Evolutionary conservation across 2,888 invertebrate species (phyloP).

Genomic region (Heterodera filipjevi): DNA sequence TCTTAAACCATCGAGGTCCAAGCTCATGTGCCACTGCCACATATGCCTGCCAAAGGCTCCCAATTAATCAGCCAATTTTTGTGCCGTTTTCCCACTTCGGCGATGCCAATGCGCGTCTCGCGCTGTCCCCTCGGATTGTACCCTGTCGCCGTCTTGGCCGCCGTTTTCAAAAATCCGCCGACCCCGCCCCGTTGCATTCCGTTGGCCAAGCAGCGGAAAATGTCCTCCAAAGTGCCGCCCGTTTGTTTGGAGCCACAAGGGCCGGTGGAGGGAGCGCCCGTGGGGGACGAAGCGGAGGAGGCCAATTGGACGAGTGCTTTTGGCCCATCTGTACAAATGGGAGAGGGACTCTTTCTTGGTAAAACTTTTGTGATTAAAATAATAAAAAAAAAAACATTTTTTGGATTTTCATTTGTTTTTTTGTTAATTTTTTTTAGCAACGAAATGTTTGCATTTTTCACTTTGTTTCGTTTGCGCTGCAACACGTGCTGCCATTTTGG

Average conservation of each 20-base stretch:
- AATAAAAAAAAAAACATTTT: no score
- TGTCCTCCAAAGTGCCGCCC: conserved; percentile 76
- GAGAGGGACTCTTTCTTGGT: not conserved
- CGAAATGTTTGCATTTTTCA: conserved; percentile 18
- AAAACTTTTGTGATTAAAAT: conserved; percentile 2
- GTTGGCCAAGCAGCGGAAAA: conserved; percentile 84
- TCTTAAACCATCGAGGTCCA: conserved; percentile 89
- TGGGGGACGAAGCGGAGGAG: conserved; percentile 6
- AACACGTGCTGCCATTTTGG: conserved; percentile 67
- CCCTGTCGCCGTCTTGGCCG: conserved; percentile 73
- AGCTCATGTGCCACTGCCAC: conserved; percentile 90
- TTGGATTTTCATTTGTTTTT: no score
- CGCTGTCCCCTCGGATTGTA: conserved; percentile 83
- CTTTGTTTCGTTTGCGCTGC: not conserved
- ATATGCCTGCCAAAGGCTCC: conserved; percentile 74
- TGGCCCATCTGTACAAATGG: not conserved
- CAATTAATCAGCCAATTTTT: not conserved
- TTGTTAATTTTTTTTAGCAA: no score
- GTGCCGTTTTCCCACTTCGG: conserved; percentile 75
- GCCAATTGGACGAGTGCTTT: not conserved
- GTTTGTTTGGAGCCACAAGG: not conserved
- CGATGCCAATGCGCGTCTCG: conserved; percentile 94
- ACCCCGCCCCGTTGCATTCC: conserved; percentile 88
- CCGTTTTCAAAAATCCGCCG: conserved; percentile 80
- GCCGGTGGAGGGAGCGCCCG: not conserved